These are phyloP conservation scores for Pelodiscus sinensis DNA, from an alignment of 2,113 vertebrate species.

Conservation along the genomic window DNA sequence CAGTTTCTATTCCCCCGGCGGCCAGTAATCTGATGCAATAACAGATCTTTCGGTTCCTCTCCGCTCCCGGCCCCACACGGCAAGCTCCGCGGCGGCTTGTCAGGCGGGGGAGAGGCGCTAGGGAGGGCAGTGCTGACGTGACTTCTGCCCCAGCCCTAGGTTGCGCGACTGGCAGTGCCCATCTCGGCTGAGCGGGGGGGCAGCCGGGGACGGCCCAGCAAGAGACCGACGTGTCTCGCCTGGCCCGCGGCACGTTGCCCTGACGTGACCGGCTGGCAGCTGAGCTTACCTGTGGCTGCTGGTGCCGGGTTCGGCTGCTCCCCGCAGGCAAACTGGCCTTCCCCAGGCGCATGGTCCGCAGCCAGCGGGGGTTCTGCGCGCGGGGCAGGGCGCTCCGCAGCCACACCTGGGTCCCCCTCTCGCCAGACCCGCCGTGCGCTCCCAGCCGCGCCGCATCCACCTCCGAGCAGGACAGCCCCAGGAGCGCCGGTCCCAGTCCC, in stretches of 20 bases:
- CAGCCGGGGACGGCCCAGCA: no score
- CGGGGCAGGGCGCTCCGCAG: neutral
- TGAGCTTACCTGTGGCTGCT: neutral
- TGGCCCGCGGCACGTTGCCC: constrained; percentile 9
- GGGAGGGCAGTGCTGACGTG: neutral
- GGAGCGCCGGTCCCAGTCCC: neutral
- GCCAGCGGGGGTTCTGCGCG: neutral
- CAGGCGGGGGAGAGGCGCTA: no score
- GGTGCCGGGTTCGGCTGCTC: neutral
- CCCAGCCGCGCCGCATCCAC: neutral
- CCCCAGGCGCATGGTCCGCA: neutral
- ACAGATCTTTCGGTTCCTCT: neutral
- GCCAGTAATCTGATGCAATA: neutral
- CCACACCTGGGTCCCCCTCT: neutral
- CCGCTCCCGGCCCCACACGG: neutral
- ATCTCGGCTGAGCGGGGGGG: neutral
- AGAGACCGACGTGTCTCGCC: neutral
- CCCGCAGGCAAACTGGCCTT: neutral
- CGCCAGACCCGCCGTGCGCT: neutral
- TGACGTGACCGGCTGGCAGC: neutral
- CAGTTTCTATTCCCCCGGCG: neutral
- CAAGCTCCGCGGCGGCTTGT: neutral
- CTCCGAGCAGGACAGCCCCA: neutral
- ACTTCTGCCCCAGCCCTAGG: neutral
- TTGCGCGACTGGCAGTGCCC: no score